phyloP scores from a whole-genome alignment of 2,888 invertebrate genomes.

The Erebia epiphron region DNA sequence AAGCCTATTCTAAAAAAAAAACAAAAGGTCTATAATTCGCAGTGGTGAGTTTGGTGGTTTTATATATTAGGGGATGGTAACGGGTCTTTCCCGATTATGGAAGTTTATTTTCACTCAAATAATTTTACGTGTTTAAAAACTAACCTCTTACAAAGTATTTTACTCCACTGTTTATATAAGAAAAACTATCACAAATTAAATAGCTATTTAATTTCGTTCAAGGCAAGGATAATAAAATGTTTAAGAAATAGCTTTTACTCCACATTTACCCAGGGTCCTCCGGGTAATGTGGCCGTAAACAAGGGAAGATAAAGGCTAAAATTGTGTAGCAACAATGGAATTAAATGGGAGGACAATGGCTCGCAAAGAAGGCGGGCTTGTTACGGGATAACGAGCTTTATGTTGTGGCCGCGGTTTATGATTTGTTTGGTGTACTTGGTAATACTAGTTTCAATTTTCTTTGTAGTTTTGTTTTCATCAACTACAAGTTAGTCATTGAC shows the following conservation, averaged over 20 bases:
- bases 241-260: conserved; percentile 23
- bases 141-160: conserved; percentile 8
- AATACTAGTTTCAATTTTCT: conserved; percentile 4
- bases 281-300: conserved; percentile 22
- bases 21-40: too few relatives aligned
- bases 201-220: conserved; percentile 23
- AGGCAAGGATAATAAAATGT: conserved; percentile 22
- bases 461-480: conserved; percentile 1
- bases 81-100: too few relatives aligned
- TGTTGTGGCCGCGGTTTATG: conserved; percentile 33
- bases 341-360: conserved; percentile 33
- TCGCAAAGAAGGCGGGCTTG: conserved; percentile 39
- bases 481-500: too few relatives aligned
- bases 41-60: too few relatives aligned
- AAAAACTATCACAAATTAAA: conserved; percentile 21
- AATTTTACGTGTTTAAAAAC: not conserved
- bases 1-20: too few relatives aligned
- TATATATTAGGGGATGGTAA: too few relatives aligned
- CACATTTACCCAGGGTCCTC: conserved; percentile 14
- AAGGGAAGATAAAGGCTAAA: conserved; percentile 30
- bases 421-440: conserved; percentile 20
- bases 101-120: too few relatives aligned
- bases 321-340: conserved; percentile 36
- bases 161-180: not conserved
- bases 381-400: conserved; percentile 46